These are phyloP conservation scores for Epicauta chinensis DNA, from an alignment of 1,140 invertebrate genomes.

Conservation along the genomic window DNA sequence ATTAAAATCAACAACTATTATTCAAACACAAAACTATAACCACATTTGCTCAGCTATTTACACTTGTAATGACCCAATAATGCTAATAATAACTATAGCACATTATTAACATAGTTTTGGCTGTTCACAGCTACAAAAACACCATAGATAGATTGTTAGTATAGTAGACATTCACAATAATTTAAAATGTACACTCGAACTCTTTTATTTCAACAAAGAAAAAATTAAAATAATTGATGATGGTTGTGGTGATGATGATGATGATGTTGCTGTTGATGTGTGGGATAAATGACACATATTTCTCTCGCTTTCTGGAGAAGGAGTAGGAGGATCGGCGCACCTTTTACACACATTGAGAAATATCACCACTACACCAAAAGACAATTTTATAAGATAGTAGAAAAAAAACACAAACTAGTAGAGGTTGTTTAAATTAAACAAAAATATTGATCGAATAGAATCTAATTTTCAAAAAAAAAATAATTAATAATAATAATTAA, in stretches of 20 bases:
- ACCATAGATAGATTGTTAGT: constrained; percentile 28
- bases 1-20: constrained; percentile 18
- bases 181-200: constrained; percentile 25
- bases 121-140: constrained; percentile 29
- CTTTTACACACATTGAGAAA: constrained; percentile 37
- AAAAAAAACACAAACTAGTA: too few species aligned
- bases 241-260: too few species aligned
- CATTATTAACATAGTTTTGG: constrained; percentile 24
- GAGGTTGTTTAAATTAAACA: too few species aligned
- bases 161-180: constrained; percentile 25
- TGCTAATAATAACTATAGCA: constrained; percentile 32
- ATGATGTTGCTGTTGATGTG: constrained; percentile 28
- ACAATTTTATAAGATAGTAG: too few species aligned
- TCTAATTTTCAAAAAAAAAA: too few species aligned
- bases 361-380: constrained; percentile 14
- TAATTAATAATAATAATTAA: too few species aligned
- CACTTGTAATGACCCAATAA: constrained; percentile 23
- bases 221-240: too few species aligned
- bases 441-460: too few species aligned
- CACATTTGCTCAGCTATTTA: constrained; percentile 31
- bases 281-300: constrained; percentile 34
- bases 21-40: constrained; percentile 32
- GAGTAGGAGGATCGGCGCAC: constrained; percentile 33
- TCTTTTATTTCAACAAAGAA: too few species aligned
- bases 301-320: constrained; percentile 34